These are phyloP conservation scores for Lycia hirtaria DNA, from an alignment of 2,888 invertebrate species.

Conservation along the genomic window DNA sequence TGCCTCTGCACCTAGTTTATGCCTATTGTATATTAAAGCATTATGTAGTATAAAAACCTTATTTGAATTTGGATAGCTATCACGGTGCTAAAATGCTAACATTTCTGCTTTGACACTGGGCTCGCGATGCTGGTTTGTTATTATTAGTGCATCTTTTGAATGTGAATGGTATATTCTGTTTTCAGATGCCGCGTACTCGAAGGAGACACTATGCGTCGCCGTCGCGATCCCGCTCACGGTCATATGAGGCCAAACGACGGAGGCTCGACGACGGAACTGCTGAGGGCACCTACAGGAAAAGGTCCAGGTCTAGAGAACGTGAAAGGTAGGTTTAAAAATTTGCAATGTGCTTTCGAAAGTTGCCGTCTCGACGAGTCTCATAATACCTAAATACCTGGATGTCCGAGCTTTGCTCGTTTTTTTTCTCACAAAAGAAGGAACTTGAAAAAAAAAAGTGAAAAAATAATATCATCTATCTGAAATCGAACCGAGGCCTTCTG, in stretches of 20 bases:
- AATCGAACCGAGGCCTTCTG: too few species aligned
- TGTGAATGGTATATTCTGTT: slow-evolving; percentile 34
- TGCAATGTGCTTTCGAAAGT: too few species aligned
- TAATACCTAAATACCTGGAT: too few species aligned
- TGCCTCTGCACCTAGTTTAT: background rate
- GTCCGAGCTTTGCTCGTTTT: too few species aligned
- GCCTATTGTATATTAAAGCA: background rate
- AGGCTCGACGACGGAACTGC: slow-evolving; percentile 86
- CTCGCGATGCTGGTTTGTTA: slow-evolving; percentile 4
- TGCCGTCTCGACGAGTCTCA: too few species aligned
- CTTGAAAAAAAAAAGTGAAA: too few species aligned
- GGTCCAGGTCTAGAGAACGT: slow-evolving; percentile 78
- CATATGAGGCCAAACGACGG: slow-evolving; percentile 89
- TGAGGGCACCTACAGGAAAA: slow-evolving; percentile 77
- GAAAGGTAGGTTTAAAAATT: slow-evolving; percentile 87
- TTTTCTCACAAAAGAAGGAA: too few species aligned
- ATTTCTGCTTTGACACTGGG: slow-evolving; percentile 39
- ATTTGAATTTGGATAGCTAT: slow-evolving; percentile 1
- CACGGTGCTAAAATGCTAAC: slow-evolving; percentile 45
- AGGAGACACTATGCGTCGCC: slow-evolving; percentile 91
- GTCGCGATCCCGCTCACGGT: slow-evolving; percentile 84
- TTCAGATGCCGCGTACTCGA: slow-evolving; percentile 93
- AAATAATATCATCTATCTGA: too few species aligned
- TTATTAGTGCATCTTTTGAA: background rate
- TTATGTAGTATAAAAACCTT: background rate